These are phyloP conservation scores for Phymatocera aterrima DNA, from an alignment of 2,888 invertebrate species.

Conservation along the genomic window DNA sequence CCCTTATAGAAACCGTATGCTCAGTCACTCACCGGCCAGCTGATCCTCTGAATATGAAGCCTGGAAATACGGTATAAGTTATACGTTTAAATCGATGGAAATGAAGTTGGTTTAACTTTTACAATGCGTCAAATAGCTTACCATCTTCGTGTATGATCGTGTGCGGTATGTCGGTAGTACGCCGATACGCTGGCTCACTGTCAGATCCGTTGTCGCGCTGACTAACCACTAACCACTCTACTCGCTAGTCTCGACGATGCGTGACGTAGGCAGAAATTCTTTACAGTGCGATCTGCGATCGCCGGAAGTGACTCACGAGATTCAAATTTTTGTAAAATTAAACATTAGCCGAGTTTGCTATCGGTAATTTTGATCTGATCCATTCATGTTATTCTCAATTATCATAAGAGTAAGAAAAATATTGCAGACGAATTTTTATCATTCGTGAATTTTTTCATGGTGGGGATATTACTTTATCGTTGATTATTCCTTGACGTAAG, in stretches of 20 bases:
- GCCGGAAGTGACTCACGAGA: slow-evolving; percentile 36
- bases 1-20: slow-evolving; percentile 63
- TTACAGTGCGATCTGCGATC: slow-evolving; percentile 22
- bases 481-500: neutral
- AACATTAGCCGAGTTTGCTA: neutral
- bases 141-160: slow-evolving; percentile 43
- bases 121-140: slow-evolving; percentile 35
- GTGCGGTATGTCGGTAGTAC: slow-evolving; percentile 27
- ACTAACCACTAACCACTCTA: slow-evolving; percentile 43
- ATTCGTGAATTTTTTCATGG: neutral
- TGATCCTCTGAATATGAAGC: slow-evolving; percentile 94
- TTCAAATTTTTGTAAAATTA: neutral
- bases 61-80: slow-evolving; percentile 76
- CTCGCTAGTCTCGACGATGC: slow-evolving; percentile 24
- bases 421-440: neutral
- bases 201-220: slow-evolving; percentile 36
- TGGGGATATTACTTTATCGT: neutral
- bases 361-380: neutral
- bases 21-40: slow-evolving; percentile 88
- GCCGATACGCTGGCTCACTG: slow-evolving; percentile 9
- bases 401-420: neutral
- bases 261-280: slow-evolving; percentile 34
- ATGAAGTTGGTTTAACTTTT: neutral
- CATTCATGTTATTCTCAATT: neutral
- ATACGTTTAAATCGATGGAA: neutral